Evolutionary conservation across 2,888 invertebrate species (phyloP), one percentile per base, ranked within the genome.

Genomic region (Meiosimyza platycephala): DNA sequence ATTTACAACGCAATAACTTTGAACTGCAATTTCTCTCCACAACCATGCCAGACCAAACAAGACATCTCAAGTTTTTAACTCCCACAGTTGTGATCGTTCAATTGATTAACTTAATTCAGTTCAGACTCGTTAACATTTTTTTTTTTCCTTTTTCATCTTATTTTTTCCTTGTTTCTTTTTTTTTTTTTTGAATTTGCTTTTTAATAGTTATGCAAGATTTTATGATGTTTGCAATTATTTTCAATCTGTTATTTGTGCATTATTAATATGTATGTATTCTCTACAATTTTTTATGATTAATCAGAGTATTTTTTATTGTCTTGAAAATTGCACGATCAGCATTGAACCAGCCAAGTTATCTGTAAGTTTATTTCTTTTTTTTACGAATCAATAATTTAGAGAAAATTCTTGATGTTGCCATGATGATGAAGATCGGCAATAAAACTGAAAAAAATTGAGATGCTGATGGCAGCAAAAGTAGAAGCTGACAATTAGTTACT

Each of bases 51-150:
- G 9, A 40, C 9, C 6, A 40, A 9, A 40, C 40, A 40, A 9
- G 9, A 40, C 40, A 40, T 40, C 40, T 9, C 40, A 40, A 40
- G 9, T 40, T 40, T 40, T 9, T 9, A 40, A 57, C 47, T 68
- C 62, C 22, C 13, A 22, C 13, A 40, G n/a, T 52, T 13, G 33
- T 28, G 57, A 60, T 69, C 63, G 47, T 15, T 47, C 63, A 68
- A 52, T 68, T 68, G 71, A 74, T 74, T 74, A 67, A 71, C 60
- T 63, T 74, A 71, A 72, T 69, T 74, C 74, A 59, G 64, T 64
- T n/a, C 71, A 54, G 52, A 40, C 28, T 66, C 71, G 66, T 74
- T 74, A 62, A 51, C 50, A 55, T 48, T 55, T 40, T 59, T 63
- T 48, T 55, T 40, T 59, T 63, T 52, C 16, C n/a, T 5, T 52